Evolutionary conservation across 2,113 vertebrate genomes (phyloP).

Genomic region (Larimichthys crocea): DNA sequence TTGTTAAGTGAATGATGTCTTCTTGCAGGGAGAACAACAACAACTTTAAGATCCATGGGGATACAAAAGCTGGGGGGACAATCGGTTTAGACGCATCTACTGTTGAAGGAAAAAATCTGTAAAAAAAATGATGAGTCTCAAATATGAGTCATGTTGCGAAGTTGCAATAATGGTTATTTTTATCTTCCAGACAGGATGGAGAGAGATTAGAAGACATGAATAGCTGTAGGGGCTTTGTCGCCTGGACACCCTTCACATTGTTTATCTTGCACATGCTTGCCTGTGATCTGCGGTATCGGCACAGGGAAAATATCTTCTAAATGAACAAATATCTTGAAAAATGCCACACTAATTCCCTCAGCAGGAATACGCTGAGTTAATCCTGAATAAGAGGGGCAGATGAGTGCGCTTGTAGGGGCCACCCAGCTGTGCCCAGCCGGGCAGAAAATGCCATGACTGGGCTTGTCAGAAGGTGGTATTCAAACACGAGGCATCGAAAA

Average conservation of each 20-base stretch:
- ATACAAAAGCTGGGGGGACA: not conserved
- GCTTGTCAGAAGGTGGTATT: slow-evolving; percentile 67
- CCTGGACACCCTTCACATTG: slow-evolving; percentile 22
- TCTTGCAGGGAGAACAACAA: not conserved
- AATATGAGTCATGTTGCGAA: slow-evolving; percentile 19
- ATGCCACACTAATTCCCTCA: slow-evolving; percentile 45
- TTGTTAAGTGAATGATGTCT: slow-evolving; percentile 17
- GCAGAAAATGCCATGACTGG: slow-evolving; percentile 62
- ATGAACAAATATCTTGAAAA: slow-evolving; percentile 39
- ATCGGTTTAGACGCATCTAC: not conserved
- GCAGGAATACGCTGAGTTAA: slow-evolving; percentile 51
- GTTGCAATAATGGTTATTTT: slow-evolving; percentile 38
- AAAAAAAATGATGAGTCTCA: not conserved
- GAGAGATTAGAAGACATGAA: slow-evolving; percentile 45
- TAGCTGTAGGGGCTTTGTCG: slow-evolving; percentile 23
- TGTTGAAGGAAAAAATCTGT: not conserved
- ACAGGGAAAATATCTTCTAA: slow-evolving; percentile 2
- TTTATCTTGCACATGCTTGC: slow-evolving; percentile 18
- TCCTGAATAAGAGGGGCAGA: slow-evolving; percentile 45
- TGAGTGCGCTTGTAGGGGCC: slow-evolving; percentile 48
- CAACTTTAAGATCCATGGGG: not conserved
- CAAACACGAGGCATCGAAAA: slow-evolving; percentile 47
- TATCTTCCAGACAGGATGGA: slow-evolving; percentile 37
- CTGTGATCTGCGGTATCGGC: slow-evolving; percentile 4
- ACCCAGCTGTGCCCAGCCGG: slow-evolving; percentile 72